Conservation (phyloP, 2,797 vertebrate genomes). For the Pangasius djambal region DNA sequence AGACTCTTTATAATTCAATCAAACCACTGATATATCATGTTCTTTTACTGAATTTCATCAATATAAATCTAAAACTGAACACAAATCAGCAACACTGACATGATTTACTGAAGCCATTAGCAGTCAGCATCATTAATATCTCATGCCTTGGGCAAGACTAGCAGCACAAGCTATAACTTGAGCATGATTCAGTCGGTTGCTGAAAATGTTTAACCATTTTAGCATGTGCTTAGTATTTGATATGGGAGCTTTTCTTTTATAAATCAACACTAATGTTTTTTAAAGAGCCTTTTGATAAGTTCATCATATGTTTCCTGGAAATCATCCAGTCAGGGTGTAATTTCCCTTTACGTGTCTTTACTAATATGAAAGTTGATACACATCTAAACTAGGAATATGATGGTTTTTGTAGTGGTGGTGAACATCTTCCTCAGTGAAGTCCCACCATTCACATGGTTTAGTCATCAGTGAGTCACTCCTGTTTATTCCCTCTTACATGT, state of each 20-base stretch:
- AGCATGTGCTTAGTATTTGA: background rate
- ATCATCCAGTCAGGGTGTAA: background rate
- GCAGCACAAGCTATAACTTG: background rate
- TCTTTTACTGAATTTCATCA: conserved; percentile 21
- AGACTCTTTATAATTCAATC: conserved; percentile 7
- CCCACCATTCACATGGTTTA: conserved; percentile 47
- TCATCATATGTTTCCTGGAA: background rate
- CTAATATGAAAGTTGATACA: background rate
- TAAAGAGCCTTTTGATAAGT: background rate
- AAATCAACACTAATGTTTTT: background rate
- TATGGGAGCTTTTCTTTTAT: background rate
- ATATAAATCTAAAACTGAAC: background rate
- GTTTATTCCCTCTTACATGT: conserved; percentile 29
- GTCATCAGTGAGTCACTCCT: conserved; percentile 53
- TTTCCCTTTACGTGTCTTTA: background rate
- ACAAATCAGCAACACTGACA: background rate
- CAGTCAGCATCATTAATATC: background rate
- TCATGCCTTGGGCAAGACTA: background rate
- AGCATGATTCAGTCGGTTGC: background rate
- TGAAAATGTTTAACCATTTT: background rate
- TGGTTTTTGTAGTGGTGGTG: background rate
- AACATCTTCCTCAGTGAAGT: background rate
- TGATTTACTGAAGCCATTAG: conserved; percentile 1
- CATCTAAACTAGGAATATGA: background rate
- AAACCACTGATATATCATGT: background rate